Base-by-base conservation (phyloP, 1,140 invertebrate species). In the Drosophila ohnishii region DNA sequence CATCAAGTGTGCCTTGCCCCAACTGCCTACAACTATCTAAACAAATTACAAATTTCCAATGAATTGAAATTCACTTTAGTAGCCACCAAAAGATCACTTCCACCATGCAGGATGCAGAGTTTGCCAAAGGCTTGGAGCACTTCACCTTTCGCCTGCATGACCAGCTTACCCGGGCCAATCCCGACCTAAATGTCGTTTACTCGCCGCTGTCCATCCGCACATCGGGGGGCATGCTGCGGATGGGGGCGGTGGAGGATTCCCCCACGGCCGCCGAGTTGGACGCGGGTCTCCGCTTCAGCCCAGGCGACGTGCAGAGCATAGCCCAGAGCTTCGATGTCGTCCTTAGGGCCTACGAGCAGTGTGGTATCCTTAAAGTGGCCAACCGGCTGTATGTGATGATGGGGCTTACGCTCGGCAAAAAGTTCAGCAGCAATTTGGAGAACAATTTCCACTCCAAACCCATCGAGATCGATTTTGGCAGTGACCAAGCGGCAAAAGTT, bases 361-460 rank as follows among this genome's bases (percentile, higher is more conserved):
- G 73, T 34, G 65, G 82, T 16, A 62, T 90, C 5, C 79, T 94
- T 11, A 93, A 93, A 44, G 83, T 96, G 9, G 92, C 94, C 44
- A 96, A 96, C 80, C 93, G 93, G 44, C 81, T 96, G n/a, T 96
- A 93, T 65, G 63, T 94, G 5, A 92, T 93, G 66, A 55, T 93
- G 22, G 87, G 86, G 6, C 91, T 93, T 60, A 40, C 81, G 34
- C 11, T 95, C 6, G n/a, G 11, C 1, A 1, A 22, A 8, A 77
- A 92, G 14, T 69, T 90, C 11, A 71, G 90, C 2, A 94, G 93
- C 77, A 58, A 91, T 37, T 69, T 79, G 5, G 63, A 87, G 16
- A 82, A 93, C 3, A 87, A 82, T 42, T 83, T 93, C 14, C 78
- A 90, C 51, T 95, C 94, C 66, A 42, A 90, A 11, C 92, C 94